phyloP scores from a whole-genome alignment of 2,113 vertebrate genomes.

The Chamaea fasciata region DNA sequence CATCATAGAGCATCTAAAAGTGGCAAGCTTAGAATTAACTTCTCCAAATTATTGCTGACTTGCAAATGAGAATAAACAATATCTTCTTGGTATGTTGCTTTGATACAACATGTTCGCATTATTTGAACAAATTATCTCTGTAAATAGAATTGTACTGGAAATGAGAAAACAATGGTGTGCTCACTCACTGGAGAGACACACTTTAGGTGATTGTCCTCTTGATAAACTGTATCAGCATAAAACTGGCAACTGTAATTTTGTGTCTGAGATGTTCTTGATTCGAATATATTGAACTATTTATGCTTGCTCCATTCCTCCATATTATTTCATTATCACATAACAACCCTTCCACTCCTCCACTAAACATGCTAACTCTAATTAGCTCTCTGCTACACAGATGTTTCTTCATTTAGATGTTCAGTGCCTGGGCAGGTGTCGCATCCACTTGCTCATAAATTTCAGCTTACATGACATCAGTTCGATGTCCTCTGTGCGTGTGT shows the following conservation, averaged over 20 bases:
- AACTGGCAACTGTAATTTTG: constrained; percentile 25
- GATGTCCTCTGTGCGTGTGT: neutral
- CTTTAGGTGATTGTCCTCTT: constrained; percentile 11
- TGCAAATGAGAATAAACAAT: neutral
- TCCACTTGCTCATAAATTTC: constrained; percentile 19
- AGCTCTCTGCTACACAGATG: neutral
- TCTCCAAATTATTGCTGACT: neutral
- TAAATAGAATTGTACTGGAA: constrained; percentile 31
- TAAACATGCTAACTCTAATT: neutral
- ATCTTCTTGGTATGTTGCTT: neutral
- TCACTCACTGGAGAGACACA: neutral
- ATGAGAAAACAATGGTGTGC: constrained; percentile 38
- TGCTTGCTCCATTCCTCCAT: neutral
- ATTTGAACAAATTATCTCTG: neutral
- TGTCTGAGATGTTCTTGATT: constrained; percentile 21
- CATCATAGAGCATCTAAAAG: neutral
- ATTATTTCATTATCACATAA: constrained; percentile 53
- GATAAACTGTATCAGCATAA: constrained; percentile 29
- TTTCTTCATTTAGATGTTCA: constrained; percentile 31
- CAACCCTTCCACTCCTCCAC: constrained; percentile 18
- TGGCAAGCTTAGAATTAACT: neutral
- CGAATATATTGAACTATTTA: constrained; percentile 42
- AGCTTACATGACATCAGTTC: neutral
- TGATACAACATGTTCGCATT: neutral
- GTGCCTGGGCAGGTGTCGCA: neutral